Evolutionary conservation across 2,113 vertebrate genomes (phyloP).

Genomic region (Cardinalis cardinalis): DNA sequence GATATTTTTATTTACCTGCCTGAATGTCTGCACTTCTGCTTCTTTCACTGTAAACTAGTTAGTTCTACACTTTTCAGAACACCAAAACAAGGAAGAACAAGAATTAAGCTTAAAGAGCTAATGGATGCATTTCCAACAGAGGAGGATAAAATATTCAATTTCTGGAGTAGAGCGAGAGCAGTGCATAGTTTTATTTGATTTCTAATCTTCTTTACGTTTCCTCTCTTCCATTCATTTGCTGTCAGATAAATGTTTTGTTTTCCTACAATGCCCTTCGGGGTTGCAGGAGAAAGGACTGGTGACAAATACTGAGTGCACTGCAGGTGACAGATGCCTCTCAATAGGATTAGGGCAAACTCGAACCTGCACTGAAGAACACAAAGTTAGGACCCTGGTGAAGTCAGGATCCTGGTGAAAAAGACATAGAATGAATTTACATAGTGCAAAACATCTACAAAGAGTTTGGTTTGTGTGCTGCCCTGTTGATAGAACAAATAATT

Average conservation of each 20-base stretch:
- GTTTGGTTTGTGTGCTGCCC: not conserved
- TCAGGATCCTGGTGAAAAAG: not conserved
- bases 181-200: not conserved
- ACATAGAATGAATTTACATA: not conserved
- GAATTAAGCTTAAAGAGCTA: not conserved
- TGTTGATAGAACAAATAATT: not conserved
- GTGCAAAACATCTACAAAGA: not conserved
- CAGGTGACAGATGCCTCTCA: not conserved
- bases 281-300: not conserved
- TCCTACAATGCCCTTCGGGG: not conserved
- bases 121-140: not conserved
- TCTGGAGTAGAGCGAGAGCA: not conserved
- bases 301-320: not conserved
- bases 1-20: not conserved
- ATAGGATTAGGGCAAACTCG: not conserved
- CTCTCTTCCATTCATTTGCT: not conserved
- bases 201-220: not conserved
- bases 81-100: not conserved
- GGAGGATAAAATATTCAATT: not conserved
- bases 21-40: not conserved
- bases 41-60: not conserved
- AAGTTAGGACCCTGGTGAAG: not conserved
- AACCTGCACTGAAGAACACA: not conserved
- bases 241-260: not conserved
- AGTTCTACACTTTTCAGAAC: not conserved